Evolutionary conservation across 2,888 invertebrate genomes (phyloP).

Genomic region (Petrolisthes manimaculis): DNA sequence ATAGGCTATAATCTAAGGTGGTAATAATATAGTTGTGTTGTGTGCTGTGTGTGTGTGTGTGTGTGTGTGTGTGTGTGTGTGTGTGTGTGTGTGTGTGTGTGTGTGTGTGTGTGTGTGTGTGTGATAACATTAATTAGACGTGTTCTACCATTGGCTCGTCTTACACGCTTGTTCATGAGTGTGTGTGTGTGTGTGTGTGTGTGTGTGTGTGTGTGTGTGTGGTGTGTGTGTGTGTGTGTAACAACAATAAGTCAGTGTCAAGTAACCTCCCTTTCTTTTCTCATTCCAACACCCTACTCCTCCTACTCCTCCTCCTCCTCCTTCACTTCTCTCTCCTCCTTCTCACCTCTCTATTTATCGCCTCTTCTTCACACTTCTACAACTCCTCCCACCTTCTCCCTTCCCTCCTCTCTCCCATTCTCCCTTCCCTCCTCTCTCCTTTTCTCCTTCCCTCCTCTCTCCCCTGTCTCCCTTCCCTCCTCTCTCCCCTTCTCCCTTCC

Average conservation of each 20-base stretch:
- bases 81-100: slow-evolving; percentile 2
- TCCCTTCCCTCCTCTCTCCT: neutral
- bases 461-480: neutral
- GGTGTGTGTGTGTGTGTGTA: neutral
- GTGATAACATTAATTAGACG: neutral
- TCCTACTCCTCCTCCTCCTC: no score
- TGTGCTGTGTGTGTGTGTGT: no score
- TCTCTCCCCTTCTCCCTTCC: neutral
- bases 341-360: no score
- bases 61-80: slow-evolving; percentile 4
- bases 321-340: no score
- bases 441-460: neutral
- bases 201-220: slow-evolving; percentile 7
- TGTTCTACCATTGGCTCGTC: no score
- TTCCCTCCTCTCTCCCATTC: no score
- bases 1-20: no score
- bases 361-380: no score
- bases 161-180: neutral
- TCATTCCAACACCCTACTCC: no score
- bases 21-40: no score
- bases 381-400: no score
- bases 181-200: neutral
- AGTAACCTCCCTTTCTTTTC: no score
- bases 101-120: slow-evolving; percentile 17
- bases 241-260: neutral